Evolutionary conservation across 2,797 vertebrate species (phyloP).

Genomic region (Pristis pectinata): DNA sequence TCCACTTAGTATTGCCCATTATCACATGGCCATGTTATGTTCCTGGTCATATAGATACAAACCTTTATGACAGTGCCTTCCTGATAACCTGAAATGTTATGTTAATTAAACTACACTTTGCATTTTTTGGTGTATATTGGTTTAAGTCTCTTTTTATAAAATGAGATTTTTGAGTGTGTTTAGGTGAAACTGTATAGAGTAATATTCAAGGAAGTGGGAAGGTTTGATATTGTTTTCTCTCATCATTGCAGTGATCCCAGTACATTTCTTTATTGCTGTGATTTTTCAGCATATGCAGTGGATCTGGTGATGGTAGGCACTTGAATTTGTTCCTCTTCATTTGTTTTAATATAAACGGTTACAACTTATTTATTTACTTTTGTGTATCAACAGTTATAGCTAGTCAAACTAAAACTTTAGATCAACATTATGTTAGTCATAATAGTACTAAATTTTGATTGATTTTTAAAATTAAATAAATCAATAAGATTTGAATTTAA

Average conservation of each 20-base stretch:
- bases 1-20: not conserved
- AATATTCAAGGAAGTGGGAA: conserved; percentile 1
- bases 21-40: not conserved
- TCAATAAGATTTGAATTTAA: not conserved
- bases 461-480: not conserved
- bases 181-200: not conserved
- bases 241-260: conserved; percentile 50
- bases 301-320: conserved; percentile 75
- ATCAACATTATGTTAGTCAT: not conserved
- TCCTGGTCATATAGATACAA: not conserved
- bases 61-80: not conserved
- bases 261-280: conserved; percentile 82
- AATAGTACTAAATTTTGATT: not conserved
- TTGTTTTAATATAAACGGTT: not conserved
- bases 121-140: not conserved
- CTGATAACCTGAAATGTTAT: not conserved
- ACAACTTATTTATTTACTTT: not conserved
- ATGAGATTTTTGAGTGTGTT: not conserved
- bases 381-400: not conserved
- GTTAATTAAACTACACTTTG: not conserved
- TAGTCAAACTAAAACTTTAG: not conserved
- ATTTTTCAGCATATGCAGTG: conserved; percentile 78
- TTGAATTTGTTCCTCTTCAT: conserved; percentile 40
- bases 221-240: conserved; percentile 8
- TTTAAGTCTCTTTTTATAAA: not conserved